These are phyloP conservation scores for Drosophila orena DNA, from an alignment of 1,140 invertebrate species.

Conservation along the genomic window DNA sequence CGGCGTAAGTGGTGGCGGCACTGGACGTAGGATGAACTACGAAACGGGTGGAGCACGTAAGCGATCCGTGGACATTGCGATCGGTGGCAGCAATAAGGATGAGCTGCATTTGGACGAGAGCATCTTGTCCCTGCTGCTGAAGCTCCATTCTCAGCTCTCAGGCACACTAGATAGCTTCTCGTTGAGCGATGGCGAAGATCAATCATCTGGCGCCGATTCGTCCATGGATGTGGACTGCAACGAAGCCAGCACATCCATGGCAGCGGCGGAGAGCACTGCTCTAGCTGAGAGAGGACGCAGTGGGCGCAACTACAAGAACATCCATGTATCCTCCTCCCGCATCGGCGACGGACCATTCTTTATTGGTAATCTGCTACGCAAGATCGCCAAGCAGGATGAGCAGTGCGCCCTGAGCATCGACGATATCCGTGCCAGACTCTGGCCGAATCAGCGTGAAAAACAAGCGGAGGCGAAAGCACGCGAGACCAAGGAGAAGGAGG, in stretches of 20 bases:
- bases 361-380: slow-evolving; percentile 90
- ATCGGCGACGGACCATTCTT: slow-evolving; percentile 96
- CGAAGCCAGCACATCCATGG: slow-evolving; percentile 72
- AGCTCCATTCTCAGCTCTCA: slow-evolving; percentile 96
- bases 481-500: slow-evolving; percentile 91
- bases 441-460: slow-evolving; percentile 91
- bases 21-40: slow-evolving; percentile 47
- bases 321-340: slow-evolving; percentile 85
- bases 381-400: slow-evolving; percentile 90
- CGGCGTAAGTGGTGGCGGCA: slow-evolving; percentile 30
- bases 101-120: slow-evolving; percentile 93
- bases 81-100: slow-evolving; percentile 84
- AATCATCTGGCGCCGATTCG: slow-evolving; percentile 5
- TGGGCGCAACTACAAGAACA: slow-evolving; percentile 56
- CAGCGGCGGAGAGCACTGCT: slow-evolving; percentile 49
- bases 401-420: slow-evolving; percentile 89
- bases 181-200: slow-evolving; percentile 83
- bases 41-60: slow-evolving; percentile 68
- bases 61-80: slow-evolving; percentile 76
- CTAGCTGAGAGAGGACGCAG: slow-evolving; percentile 43
- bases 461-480: slow-evolving; percentile 90
- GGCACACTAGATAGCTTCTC: slow-evolving; percentile 92
- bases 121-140: slow-evolving; percentile 95
- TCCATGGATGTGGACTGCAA: slow-evolving; percentile 80
- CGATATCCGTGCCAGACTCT: slow-evolving; percentile 89